Percentiles rank a stretch among this genome's conserved stretches.
Conservation (phyloP, 2,888 invertebrate genomes). For the Spicauda simplicius region DNA sequence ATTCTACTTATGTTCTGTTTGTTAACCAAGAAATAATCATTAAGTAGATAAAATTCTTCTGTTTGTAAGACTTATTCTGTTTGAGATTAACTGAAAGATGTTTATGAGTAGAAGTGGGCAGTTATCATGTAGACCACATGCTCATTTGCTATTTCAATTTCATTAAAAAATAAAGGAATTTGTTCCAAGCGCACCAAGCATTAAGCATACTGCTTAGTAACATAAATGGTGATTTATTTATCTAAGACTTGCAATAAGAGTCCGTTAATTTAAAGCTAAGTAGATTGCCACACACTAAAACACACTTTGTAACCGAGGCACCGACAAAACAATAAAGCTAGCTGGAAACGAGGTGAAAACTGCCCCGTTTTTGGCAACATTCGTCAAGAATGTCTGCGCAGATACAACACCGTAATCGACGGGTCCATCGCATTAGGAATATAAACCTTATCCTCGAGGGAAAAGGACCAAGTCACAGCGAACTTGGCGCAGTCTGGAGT, state of each 20-base stretch:
- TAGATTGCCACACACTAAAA: constrained; percentile 31
- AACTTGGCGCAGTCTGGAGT: constrained; percentile 57
- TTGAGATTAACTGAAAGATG: too few species aligned
- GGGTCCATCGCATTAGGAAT: constrained; percentile 51
- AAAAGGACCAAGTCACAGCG: constrained; percentile 52
- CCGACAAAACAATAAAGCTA: constrained; percentile 73
- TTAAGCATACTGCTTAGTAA: neutral
- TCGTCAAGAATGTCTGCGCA: constrained; percentile 78
- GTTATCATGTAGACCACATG: too few species aligned
- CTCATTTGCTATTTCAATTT: too few species aligned
- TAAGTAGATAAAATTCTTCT: too few species aligned
- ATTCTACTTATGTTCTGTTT: too few species aligned
- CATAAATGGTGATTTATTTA: neutral
- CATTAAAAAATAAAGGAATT: neutral
- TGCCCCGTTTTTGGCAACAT: constrained; percentile 81
- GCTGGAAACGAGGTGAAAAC: constrained; percentile 75
- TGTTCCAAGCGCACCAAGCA: neutral
- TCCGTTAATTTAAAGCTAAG: constrained; percentile 24
- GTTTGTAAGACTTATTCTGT: too few species aligned
- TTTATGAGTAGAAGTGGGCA: too few species aligned
- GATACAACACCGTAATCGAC: constrained; percentile 50
- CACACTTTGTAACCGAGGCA: constrained; percentile 43
- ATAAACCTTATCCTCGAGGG: constrained; percentile 54
- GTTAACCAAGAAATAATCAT: too few species aligned
- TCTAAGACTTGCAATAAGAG: constrained; percentile 10